Conservation (phyloP, 2,888 invertebrate genomes). For the Nymphalis polychloros region DNA sequence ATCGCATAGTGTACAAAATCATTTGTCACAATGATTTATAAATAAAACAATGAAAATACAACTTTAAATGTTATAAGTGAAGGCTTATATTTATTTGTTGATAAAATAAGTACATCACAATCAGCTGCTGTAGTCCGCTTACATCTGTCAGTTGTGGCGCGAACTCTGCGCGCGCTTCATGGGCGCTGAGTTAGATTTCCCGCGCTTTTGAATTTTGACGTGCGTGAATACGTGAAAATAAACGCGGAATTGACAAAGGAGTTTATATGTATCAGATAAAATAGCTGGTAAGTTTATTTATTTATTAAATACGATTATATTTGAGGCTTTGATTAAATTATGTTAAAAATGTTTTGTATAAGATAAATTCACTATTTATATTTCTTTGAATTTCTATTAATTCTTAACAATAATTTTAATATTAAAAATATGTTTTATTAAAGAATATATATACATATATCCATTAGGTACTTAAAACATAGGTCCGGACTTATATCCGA, state of each 20-base stretch:
- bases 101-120: constrained; percentile 45
- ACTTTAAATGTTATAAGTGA: constrained; percentile 30
- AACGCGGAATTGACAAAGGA: constrained; percentile 16
- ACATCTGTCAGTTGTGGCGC: constrained; percentile 67
- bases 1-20: constrained; percentile 26
- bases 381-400: no score
- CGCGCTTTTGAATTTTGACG: constrained; percentile 42
- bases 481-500: no score
- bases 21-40: constrained; percentile 4
- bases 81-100: constrained; percentile 43
- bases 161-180: constrained; percentile 57
- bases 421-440: no score
- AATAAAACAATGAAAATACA: constrained; percentile 12
- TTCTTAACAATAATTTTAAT: no score
- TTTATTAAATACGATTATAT: background rate
- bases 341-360: no score
- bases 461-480: no score
- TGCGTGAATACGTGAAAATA: constrained; percentile 32
- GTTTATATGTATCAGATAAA: constrained; percentile 1
- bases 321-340: no score
- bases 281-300: constrained; percentile 26
- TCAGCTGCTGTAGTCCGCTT: constrained; percentile 59
- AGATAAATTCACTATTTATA: no score
- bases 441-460: no score
- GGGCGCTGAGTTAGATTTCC: constrained; percentile 42